A percentile compares a stretch with the other conserved stretches of the same genome.
Conservation (phyloP, 2,888 invertebrate species). For the Cosmia pyralina region DNA sequence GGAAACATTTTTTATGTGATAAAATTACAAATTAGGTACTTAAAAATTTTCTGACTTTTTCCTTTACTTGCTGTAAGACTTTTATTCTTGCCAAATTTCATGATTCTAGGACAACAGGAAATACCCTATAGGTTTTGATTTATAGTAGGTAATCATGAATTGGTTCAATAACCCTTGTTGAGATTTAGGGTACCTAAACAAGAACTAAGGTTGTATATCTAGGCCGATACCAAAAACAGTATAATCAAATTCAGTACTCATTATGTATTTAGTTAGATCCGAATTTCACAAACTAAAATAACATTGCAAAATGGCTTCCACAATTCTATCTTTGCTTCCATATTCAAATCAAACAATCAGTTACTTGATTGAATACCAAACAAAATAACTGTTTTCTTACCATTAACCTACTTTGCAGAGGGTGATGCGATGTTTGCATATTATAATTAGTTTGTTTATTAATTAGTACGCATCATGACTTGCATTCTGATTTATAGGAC, state of each 20-base stretch:
- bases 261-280: background rate
- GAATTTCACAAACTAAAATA: background rate
- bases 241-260: background rate
- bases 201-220: background rate
- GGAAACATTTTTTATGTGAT: too few species aligned
- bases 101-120: too few species aligned
- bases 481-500: background rate
- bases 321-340: background rate
- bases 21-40: too few species aligned
- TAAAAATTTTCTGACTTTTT: too few species aligned
- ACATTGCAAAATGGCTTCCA: constrained; percentile 10
- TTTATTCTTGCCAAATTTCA: too few species aligned
- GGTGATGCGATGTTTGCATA: constrained; percentile 44
- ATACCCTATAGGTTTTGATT: too few species aligned
- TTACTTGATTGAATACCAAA: constrained; percentile 43
- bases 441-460: constrained; percentile 47
- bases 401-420: constrained; percentile 58
- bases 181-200: background rate
- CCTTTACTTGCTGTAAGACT: too few species aligned
- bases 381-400: constrained; percentile 57
- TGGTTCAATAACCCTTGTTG: background rate
- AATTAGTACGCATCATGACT: constrained; percentile 19
- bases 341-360: constrained; percentile 23
- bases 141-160: too few species aligned
- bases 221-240: background rate